Conservation (phyloP, 2,797 vertebrate genomes). For the Vireo griseus region DNA sequence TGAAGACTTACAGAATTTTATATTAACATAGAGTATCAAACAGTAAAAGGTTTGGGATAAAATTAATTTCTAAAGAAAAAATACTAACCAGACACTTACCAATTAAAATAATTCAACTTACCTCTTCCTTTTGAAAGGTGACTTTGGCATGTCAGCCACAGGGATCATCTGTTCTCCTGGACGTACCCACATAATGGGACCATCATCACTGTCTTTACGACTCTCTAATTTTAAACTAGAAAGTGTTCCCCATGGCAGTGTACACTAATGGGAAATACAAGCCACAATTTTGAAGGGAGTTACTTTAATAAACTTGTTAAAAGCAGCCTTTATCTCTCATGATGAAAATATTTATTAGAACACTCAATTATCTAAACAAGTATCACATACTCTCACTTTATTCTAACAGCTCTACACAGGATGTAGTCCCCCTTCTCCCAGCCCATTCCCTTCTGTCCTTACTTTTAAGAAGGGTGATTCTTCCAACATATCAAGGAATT, state of each 20-base stretch:
- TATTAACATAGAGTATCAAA: background rate
- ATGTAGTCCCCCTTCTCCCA: background rate
- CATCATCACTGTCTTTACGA: constrained; percentile 94
- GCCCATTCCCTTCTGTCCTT: constrained; percentile 66
- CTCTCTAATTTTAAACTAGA: constrained; percentile 89
- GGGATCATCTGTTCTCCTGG: constrained; percentile 99
- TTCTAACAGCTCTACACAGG: background rate
- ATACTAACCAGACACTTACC: background rate
- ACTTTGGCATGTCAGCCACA: constrained; percentile 98
- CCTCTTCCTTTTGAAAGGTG: constrained; percentile 98
- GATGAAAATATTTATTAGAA: background rate
- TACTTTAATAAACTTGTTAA: constrained; percentile 20
- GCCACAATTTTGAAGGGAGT: constrained; percentile 42
- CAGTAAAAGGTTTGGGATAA: background rate
- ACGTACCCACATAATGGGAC: constrained; percentile 98
- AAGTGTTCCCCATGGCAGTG: constrained; percentile 93
- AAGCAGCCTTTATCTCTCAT: background rate
- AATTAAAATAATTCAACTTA: constrained; percentile 65
- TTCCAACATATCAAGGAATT: constrained; percentile 93
- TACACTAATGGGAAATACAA: constrained; percentile 79
- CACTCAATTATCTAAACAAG: background rate
- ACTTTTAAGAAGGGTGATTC: constrained; percentile 96
- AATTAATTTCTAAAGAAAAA: background rate
- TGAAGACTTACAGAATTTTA: background rate
- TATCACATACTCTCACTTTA: background rate